Evolutionary conservation across 2,797 vertebrate genomes (phyloP).

Genomic region (Anguilla pacifica): DNA sequence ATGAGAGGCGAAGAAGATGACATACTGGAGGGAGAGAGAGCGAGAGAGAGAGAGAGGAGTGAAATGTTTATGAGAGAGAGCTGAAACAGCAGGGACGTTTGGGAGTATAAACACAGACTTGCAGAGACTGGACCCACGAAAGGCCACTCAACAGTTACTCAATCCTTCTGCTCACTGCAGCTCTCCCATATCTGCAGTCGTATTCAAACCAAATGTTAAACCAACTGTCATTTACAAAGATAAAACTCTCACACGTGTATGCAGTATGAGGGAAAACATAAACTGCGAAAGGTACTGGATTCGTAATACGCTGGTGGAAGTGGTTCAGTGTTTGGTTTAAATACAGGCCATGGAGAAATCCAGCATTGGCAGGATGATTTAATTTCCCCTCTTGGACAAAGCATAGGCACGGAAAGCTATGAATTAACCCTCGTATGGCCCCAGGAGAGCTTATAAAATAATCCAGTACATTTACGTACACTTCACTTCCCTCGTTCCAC

Average conservation of each 20-base stretch:
- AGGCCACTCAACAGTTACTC: not conserved
- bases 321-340: not conserved
- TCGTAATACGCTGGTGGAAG: not conserved
- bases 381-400: not conserved
- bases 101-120: not conserved
- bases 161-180: not conserved
- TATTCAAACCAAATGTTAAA: not conserved
- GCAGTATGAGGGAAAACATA: not conserved
- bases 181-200: not conserved
- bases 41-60: conserved; percentile 8
- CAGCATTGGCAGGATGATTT: not conserved
- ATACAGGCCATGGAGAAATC: not conserved
- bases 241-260: not conserved
- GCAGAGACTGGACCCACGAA: not conserved
- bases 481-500: not conserved
- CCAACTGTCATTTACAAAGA: not conserved
- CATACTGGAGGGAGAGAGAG: not conserved
- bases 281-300: not conserved
- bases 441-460: not conserved
- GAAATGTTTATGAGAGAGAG: not conserved
- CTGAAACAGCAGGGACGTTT: not conserved
- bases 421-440: not conserved
- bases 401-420: not conserved
- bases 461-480: not conserved
- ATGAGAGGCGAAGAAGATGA: conserved; percentile 2